Evolutionary conservation across 2,113 vertebrate genomes (phyloP).

Genomic region (Clarias gariepinus): DNA sequence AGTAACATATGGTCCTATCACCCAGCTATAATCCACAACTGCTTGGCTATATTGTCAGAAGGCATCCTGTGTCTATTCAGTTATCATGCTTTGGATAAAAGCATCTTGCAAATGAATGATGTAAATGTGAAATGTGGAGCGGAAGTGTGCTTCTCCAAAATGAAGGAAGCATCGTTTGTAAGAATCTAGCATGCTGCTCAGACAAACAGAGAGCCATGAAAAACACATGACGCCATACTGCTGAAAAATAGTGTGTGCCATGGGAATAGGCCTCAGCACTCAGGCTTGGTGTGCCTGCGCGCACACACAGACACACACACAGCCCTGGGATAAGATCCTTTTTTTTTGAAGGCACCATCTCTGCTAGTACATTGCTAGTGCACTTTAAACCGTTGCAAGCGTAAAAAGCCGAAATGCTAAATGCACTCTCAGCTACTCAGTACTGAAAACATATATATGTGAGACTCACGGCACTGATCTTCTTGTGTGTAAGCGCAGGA

Average conservation of each 20-base stretch:
- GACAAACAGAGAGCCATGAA: slow-evolving; percentile 21
- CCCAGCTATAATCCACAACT: not conserved
- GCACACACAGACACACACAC: not conserved
- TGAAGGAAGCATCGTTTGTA: not conserved
- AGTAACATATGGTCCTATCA: not conserved
- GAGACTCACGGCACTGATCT: slow-evolving; percentile 1
- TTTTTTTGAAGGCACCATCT: slow-evolving; percentile 36
- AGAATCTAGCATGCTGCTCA: slow-evolving; percentile 9
- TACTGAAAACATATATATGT: not conserved
- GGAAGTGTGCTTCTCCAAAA: not conserved
- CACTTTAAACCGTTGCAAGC: slow-evolving; percentile 38
- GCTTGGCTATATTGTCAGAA: not conserved
- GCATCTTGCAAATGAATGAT: slow-evolving; percentile 3
- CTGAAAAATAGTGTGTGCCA: slow-evolving; percentile 22
- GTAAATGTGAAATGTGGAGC: not conserved
- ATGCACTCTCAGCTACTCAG: not conserved
- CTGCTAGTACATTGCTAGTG: slow-evolving; percentile 27
- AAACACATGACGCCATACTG: slow-evolving; percentile 50
- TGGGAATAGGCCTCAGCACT: slow-evolving; percentile 27
- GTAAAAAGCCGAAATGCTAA: slow-evolving; percentile 30
- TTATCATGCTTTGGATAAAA: not conserved
- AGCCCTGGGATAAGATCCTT: slow-evolving; percentile 19
- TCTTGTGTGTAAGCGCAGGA: not conserved
- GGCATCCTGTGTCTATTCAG: not conserved
- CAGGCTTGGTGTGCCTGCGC: not conserved